These are phyloP conservation scores for rabbit (Oryctolagus cuniculus) DNA, from an alignment of 2,113 vertebrate genomes.

Conservation along the genomic window DNA sequence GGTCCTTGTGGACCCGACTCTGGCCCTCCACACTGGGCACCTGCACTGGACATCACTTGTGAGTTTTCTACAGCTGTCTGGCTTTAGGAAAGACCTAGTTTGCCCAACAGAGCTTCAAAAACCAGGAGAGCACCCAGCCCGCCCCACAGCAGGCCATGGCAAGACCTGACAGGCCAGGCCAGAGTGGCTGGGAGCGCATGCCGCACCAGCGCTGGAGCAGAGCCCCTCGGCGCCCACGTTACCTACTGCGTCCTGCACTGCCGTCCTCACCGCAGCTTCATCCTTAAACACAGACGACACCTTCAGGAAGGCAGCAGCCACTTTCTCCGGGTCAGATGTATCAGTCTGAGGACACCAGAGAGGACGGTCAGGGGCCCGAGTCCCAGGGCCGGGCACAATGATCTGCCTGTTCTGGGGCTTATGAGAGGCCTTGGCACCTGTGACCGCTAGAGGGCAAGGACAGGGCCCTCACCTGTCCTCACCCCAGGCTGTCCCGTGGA, in stretches of 20 bases:
- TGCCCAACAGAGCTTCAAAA: background rate
- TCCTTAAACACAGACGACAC: slow-evolving; percentile 97
- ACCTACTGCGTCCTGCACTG: slow-evolving; percentile 91
- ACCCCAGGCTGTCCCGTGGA: background rate
- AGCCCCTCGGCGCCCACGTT: background rate
- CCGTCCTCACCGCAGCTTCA: slow-evolving; percentile 91
- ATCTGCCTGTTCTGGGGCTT: background rate
- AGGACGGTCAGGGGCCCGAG: background rate
- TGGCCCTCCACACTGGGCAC: background rate
- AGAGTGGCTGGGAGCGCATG: background rate
- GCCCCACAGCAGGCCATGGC: accelerated
- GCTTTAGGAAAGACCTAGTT: background rate
- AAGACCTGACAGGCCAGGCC: accelerated
- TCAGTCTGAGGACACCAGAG: slow-evolving; percentile 90
- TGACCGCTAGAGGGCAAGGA: accelerated
- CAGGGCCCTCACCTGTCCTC: background rate
- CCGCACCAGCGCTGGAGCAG: accelerated
- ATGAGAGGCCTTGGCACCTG: background rate
- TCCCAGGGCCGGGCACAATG: background rate
- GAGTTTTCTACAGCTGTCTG: background rate
- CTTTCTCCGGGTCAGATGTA: slow-evolving; percentile 91
- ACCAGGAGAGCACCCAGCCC: background rate
- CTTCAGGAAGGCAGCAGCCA: slow-evolving; percentile 94
- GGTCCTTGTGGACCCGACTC: background rate
- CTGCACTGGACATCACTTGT: background rate